These are phyloP conservation scores for Erebia aethiops DNA, from an alignment of 2,888 invertebrate species.

Conservation along the genomic window DNA sequence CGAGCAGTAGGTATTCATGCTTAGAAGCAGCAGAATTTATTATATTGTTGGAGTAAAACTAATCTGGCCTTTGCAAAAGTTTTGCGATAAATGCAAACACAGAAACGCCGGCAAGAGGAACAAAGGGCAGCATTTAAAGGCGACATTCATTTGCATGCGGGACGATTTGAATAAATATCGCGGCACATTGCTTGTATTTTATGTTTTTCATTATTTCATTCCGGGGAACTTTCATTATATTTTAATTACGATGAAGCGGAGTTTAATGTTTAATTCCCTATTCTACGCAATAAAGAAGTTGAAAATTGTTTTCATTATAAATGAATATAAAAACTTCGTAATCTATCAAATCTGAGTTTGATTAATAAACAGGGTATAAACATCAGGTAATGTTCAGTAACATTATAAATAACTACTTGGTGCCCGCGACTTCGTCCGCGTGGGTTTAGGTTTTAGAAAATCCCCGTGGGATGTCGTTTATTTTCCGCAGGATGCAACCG, in stretches of 20 bases:
- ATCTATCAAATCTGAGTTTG: conserved; percentile 13
- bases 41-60: conserved; percentile 65
- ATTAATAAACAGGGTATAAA: conserved; percentile 8
- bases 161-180: conserved; percentile 59
- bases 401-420: not conserved
- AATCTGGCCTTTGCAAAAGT: conserved; percentile 66
- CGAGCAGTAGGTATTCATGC: not conserved
- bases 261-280: conserved; percentile 24
- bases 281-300: conserved; percentile 21
- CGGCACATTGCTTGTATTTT: conserved; percentile 53
- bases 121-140: conserved; percentile 61
- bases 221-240: conserved; percentile 40
- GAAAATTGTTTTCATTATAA: conserved; percentile 21
- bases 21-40: conserved; percentile 16
- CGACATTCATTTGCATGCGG: conserved; percentile 65
- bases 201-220: conserved; percentile 51
- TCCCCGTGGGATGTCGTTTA: too few species aligned
- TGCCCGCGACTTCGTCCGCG: too few species aligned
- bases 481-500: too few species aligned
- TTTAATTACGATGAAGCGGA: conserved; percentile 28
- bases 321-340: conserved; percentile 12
- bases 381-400: not conserved
- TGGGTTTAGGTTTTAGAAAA: too few species aligned
- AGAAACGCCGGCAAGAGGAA: conserved; percentile 53
- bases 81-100: conserved; percentile 62